phyloP scores from a whole-genome alignment of 1,140 invertebrate species.

The Drosophila sp. region DNA sequence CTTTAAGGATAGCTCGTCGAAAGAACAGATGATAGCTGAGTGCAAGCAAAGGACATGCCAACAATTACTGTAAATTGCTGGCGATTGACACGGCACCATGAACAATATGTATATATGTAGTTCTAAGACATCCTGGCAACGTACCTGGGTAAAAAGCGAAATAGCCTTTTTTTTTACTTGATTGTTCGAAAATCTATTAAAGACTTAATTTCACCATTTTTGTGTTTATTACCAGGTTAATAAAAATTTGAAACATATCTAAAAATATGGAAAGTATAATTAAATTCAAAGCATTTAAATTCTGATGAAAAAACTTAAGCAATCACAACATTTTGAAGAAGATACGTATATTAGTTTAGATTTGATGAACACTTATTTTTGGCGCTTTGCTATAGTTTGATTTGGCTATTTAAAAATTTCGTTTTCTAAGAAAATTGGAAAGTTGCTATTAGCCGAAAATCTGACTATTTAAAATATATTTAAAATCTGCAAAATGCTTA shows the following conservation, averaged over 20 bases:
- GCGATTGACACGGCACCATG: not conserved
- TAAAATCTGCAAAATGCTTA: no score
- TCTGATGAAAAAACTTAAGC: not conserved
- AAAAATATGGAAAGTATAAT: not conserved
- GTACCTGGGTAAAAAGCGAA: not conserved
- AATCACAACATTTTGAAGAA: no score
- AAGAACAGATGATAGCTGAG: not conserved
- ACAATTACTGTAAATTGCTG: slow-evolving; percentile 10
- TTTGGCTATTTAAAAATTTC: no score
- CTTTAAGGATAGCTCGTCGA: slow-evolving; percentile 1
- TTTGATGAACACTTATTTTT: no score
- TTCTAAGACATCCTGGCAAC: not conserved
- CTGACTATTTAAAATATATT: no score
- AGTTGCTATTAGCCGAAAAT: no score
- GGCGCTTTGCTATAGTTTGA: no score
- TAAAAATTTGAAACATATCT: not conserved
- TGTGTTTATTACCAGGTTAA: no score
- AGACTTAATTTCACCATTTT: not conserved
- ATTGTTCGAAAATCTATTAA: not conserved
- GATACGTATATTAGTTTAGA: no score
- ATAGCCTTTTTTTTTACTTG: slow-evolving; percentile 5
- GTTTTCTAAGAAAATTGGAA: no score
- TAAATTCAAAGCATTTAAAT: not conserved
- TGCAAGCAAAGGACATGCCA: slow-evolving; percentile 11
- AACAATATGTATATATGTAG: not conserved